Conservation (phyloP, 2,888 invertebrate species). For the Xanthia icteritia region DNA sequence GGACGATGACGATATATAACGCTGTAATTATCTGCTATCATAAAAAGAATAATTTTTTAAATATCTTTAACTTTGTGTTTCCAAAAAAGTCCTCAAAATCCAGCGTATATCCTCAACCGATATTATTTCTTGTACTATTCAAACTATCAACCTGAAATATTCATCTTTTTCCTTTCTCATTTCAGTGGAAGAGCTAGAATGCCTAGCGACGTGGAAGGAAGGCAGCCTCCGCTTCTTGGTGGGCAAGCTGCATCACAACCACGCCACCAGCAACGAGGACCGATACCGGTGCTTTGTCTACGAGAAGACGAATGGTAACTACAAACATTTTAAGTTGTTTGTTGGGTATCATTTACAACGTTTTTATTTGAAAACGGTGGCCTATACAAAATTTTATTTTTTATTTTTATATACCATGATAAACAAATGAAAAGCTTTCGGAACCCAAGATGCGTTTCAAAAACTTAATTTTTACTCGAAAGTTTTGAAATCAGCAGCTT, state of each 20-base stretch:
- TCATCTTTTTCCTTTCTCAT: constrained; percentile 56
- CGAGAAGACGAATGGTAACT: constrained; percentile 93
- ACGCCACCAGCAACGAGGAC: constrained; percentile 97
- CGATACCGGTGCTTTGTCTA: constrained; percentile 98
- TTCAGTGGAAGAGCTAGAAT: constrained; percentile 97
- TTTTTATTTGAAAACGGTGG: neutral
- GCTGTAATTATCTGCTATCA: neutral
- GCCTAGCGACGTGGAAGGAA: constrained; percentile 98
- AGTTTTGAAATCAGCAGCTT: neutral
- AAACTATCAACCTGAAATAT: neutral
- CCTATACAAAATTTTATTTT: too few species aligned
- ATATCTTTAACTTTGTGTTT: too few species aligned
- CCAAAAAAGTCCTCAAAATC: neutral
- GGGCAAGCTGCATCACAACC: constrained; percentile 96
- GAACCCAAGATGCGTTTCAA: too few species aligned
- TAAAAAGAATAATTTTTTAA: too few species aligned
- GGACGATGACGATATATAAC: too few species aligned
- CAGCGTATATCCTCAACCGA: neutral
- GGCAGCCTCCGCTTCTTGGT: constrained; percentile 97
- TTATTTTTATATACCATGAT: too few species aligned
- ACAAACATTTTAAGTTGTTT: neutral
- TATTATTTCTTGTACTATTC: too few species aligned
- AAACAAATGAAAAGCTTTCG: too few species aligned
- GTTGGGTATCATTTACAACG: neutral
- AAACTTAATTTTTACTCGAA: neutral